Evolutionary conservation across 2,888 invertebrate genomes (phyloP), one percentile per base, ranked within the genome.

Genomic region (Sphaeridia pumilis): DNA sequence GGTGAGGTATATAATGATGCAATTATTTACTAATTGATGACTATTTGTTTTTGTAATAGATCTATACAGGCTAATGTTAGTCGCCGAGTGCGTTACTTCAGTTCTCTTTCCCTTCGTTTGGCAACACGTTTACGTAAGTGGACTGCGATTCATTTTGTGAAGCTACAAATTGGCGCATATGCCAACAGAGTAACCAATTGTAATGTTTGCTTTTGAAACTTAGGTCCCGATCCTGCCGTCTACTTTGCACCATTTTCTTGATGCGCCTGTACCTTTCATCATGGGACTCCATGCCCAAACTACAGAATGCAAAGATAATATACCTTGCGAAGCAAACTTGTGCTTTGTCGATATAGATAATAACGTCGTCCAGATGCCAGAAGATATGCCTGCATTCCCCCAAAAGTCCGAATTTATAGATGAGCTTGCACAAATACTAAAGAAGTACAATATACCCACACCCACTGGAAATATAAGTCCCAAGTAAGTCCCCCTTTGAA

Each of bases 181-280:
- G n/a, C n/a, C n/a, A 5, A 12, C 38, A 38, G 12, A 7, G 38
- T 17, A 38, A 17, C 38, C 20, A 20, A 17, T 38, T 12, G 10
- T 38, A 38, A 38, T 12, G 12, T 38, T 38, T 38, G 5, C 38
- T n/a, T n/a, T n/a, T n/a, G n/a, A n/a, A n/a, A n/a, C n/a, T n/a
- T n/a, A 38, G 38, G 38, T 38, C 56, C 98, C 98, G 26, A 94
- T 98, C 68, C 75, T 98, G 66, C 98, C 98, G 1, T 87, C 93
- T 46, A 85, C 89, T 20, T 75, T 94, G 57, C 85, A 89, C 70
- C 93, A 95, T 70, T 98, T 98, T 73, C 78, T 98, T 44, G 98
- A 99, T 73, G 98, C 98, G 4, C 98, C 98, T 0, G 95, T 98
- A 49, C 98, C 98, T 31, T 99, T 93, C 73, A 84, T 99, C 56